Conservation (phyloP, 1,140 invertebrate species). For the Teleopsis dalmanni region DNA sequence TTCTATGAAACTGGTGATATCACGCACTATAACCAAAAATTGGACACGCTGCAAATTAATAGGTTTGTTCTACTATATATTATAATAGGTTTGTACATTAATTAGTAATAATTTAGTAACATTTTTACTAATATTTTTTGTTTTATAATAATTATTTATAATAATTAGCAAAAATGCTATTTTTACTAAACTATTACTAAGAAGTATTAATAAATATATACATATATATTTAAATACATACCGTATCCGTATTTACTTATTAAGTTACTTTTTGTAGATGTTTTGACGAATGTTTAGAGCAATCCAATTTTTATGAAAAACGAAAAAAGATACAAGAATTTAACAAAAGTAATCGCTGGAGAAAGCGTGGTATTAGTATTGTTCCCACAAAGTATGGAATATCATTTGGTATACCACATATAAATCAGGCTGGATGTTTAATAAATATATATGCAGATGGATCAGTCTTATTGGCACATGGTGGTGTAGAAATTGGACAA, state of each 20-base stretch:
- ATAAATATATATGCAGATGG: constrained; percentile 88
- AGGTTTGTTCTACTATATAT: constrained; percentile 19
- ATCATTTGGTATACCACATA: constrained; percentile 66
- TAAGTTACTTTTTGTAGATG: constrained; percentile 47
- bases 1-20: constrained; percentile 71
- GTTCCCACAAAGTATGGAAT: constrained; percentile 88
- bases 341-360: constrained; percentile 75
- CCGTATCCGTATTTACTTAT: too few relatives aligned
- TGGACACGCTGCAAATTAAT: constrained; percentile 65
- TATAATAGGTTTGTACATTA: too few relatives aligned
- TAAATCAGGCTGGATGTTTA: constrained; percentile 86
- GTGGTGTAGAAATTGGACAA: constrained; percentile 94
- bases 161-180: too few relatives aligned
- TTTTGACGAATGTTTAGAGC: constrained; percentile 72
- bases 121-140: too few relatives aligned
- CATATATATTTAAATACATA: too few relatives aligned
- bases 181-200: too few relatives aligned
- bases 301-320: constrained; percentile 60
- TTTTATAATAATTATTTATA: too few relatives aligned
- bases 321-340: constrained; percentile 57
- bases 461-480: constrained; percentile 83
- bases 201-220: too few relatives aligned
- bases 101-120: too few relatives aligned
- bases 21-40: constrained; percentile 71
- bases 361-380: constrained; percentile 78